phyloP scores from a whole-genome alignment of 2,888 invertebrate genomes.

The Conchocele bisecta region DNA sequence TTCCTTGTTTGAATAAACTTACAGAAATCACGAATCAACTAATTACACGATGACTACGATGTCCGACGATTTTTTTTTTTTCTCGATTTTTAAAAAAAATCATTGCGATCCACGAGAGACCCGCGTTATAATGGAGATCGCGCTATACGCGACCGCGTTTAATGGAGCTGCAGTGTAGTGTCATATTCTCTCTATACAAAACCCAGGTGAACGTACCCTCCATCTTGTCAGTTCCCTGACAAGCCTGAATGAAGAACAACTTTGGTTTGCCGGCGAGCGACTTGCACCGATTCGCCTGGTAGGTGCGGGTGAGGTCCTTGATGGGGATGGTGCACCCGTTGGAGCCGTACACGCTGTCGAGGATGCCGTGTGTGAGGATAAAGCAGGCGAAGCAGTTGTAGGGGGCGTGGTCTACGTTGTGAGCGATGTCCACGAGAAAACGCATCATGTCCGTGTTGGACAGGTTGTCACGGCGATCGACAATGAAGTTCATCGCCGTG shows the following conservation, averaged over 20 bases:
- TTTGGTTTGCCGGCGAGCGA: slow-evolving; percentile 78
- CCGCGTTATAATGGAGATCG: too few relatives aligned
- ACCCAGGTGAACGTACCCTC: slow-evolving; percentile 62
- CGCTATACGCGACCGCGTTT: too few relatives aligned
- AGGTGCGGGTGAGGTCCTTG: slow-evolving; percentile 63
- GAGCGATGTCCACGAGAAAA: slow-evolving; percentile 53
- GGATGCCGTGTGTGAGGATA: slow-evolving; percentile 75
- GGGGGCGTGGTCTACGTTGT: slow-evolving; percentile 61
- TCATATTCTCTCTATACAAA: too few relatives aligned
- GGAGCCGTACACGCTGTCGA: slow-evolving; percentile 69
- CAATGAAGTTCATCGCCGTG: slow-evolving; percentile 65
- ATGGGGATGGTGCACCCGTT: slow-evolving; percentile 69
- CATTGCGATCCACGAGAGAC: too few relatives aligned
- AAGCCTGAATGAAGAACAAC: slow-evolving; percentile 80
- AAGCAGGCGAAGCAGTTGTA: slow-evolving; percentile 78
- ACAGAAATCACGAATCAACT: too few relatives aligned
- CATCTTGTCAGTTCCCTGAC: slow-evolving; percentile 76
- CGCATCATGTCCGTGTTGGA: slow-evolving; percentile 62
- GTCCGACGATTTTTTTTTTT: too few relatives aligned
- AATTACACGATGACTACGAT: too few relatives aligned
- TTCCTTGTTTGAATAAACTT: too few relatives aligned
- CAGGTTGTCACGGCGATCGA: slow-evolving; percentile 61
- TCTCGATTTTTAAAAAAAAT: too few relatives aligned
- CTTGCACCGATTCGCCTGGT: slow-evolving; percentile 69
- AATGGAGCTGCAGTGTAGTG: too few relatives aligned